Evolutionary conservation across 2,888 invertebrate species (phyloP).

Genomic region (Dolomedes plantarius): DNA sequence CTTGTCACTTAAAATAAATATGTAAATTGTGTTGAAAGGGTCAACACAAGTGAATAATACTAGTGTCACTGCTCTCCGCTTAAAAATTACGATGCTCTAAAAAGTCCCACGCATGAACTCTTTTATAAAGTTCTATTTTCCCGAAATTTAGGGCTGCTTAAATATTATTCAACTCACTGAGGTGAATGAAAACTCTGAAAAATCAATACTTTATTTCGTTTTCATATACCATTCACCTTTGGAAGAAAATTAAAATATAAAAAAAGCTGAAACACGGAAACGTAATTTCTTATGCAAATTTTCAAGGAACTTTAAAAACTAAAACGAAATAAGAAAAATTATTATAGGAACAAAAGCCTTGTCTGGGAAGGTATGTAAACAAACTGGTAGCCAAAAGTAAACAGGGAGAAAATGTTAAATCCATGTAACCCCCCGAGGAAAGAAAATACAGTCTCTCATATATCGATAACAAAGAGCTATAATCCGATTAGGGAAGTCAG

Average conservation of each 20-base stretch:
- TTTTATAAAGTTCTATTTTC: too few species aligned
- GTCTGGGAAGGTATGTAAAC: slow-evolving; percentile 20
- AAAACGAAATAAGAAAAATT: background rate
- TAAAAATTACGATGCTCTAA: too few species aligned
- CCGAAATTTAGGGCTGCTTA: too few species aligned
- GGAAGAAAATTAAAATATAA: background rate
- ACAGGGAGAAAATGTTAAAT: slow-evolving; percentile 42
- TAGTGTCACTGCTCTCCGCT: too few species aligned
- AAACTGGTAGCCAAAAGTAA: slow-evolving; percentile 20
- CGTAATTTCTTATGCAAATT: slow-evolving; percentile 46
- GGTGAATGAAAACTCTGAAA: too few species aligned
- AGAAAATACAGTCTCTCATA: background rate
- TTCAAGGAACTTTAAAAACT: slow-evolving; percentile 13
- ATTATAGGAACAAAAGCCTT: background rate
- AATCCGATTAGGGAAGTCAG: slow-evolving; percentile 23
- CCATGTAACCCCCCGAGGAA: slow-evolving; percentile 20
- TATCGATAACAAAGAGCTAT: slow-evolving; percentile 20
- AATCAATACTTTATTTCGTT: too few species aligned
- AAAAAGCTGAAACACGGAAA: background rate
- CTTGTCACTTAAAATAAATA: too few species aligned
- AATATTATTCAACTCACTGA: too few species aligned
- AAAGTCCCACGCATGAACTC: too few species aligned
- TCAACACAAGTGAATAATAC: too few species aligned
- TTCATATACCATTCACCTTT: too few species aligned
- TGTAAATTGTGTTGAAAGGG: too few species aligned